Percentiles rank a stretch among this genome's conserved stretches.
phyloP scores from a whole-genome alignment of 2,113 vertebrate genomes.

The Isurus oxyrinchus region DNA sequence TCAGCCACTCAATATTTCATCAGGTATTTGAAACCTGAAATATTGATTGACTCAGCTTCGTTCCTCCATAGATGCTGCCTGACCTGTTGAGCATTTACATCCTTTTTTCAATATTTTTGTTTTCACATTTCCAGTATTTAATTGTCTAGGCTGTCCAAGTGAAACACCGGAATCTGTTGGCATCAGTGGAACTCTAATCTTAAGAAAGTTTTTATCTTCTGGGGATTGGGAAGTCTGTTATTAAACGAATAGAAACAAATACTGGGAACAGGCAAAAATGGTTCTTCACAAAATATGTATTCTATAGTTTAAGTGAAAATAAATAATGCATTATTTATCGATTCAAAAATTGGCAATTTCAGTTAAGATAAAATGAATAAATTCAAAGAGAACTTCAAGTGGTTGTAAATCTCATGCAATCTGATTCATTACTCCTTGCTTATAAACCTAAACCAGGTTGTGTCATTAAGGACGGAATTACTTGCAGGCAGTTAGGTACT shows the following conservation, averaged over 20 bases:
- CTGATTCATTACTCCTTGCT: slow-evolving; percentile 10
- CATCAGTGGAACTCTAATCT: not conserved
- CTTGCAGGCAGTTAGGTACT: slow-evolving; percentile 33
- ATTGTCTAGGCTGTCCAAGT: not conserved
- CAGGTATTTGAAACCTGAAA: not conserved
- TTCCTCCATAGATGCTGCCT: not conserved
- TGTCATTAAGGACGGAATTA: slow-evolving; percentile 29
- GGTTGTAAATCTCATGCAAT: not conserved
- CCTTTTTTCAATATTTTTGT: not conserved
- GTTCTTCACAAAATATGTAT: not conserved
- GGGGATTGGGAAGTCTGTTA: not conserved
- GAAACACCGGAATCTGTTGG: not conserved
- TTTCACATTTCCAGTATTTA: not conserved
- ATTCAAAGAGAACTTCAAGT: not conserved
- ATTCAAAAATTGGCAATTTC: not conserved
- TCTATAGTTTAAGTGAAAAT: not conserved
- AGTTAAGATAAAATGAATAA: not conserved
- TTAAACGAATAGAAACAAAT: not conserved
- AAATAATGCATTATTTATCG: not conserved
- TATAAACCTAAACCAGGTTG: slow-evolving; percentile 14
- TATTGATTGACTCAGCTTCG: not conserved
- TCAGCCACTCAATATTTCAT: not conserved
- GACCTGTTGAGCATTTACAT: not conserved
- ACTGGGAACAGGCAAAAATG: not conserved
- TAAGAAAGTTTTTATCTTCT: not conserved